phyloP scores from a whole-genome alignment of 2,113 vertebrate genomes.

The Corythornis cristatus region DNA sequence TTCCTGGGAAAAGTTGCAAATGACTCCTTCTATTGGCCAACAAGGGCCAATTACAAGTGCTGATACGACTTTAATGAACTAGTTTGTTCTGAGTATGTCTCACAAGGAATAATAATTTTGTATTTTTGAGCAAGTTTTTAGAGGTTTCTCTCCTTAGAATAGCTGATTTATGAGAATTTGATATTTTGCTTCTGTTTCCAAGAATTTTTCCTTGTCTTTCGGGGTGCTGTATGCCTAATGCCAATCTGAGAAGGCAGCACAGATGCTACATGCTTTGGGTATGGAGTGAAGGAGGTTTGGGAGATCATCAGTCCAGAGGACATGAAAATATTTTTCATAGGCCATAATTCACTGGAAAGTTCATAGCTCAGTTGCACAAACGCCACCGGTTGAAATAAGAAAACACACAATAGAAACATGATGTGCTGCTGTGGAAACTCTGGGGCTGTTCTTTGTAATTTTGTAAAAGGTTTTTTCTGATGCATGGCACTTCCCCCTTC shows the following conservation, averaged over 20 bases:
- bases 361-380: not conserved
- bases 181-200: not conserved
- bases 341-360: not conserved
- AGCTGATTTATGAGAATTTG: not conserved
- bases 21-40: slow-evolving; percentile 67
- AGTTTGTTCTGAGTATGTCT: slow-evolving; percentile 80
- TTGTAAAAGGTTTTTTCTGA: not conserved
- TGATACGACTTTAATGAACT: slow-evolving; percentile 76
- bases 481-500: no score
- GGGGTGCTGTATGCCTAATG: not conserved
- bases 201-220: not conserved
- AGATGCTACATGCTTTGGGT: rapidly evolving
- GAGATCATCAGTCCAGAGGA: not conserved
- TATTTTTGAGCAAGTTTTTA: slow-evolving; percentile 16
- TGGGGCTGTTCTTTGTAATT: not conserved
- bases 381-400: not conserved
- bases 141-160: not conserved
- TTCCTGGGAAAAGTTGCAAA: slow-evolving; percentile 86
- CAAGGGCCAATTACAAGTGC: slow-evolving; percentile 52
- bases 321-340: not conserved
- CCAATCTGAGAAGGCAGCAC: not conserved
- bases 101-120: slow-evolving; percentile 62
- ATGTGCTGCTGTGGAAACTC: not conserved
- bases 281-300: not conserved
- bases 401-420: not conserved